A percentile compares a stretch with the other conserved stretches of the same genome.
Evolutionary conservation across 2,888 invertebrate species (phyloP).

Genomic region (Dryobota labecula): DNA sequence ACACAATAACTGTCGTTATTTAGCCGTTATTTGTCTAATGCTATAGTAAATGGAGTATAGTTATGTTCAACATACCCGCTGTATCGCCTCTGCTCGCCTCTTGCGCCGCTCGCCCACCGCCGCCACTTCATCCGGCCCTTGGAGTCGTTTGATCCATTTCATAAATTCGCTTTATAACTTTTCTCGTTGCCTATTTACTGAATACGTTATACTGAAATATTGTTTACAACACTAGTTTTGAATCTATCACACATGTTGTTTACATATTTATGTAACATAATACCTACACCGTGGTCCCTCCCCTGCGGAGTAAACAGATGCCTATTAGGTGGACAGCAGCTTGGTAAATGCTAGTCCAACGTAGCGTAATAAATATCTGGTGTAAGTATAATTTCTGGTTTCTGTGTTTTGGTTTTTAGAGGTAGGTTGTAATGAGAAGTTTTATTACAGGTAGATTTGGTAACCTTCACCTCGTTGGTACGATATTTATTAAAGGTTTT

Average conservation of each 20-base stretch:
- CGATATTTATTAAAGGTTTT: no score
- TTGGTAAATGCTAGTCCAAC: not conserved
- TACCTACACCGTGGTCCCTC: constrained; percentile 17
- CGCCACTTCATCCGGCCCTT: constrained; percentile 68
- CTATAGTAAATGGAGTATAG: no score
- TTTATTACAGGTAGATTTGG: not conserved
- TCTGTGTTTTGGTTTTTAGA: not conserved
- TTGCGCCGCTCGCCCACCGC: constrained; percentile 44
- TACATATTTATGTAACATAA: constrained; percentile 15
- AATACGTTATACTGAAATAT: constrained; percentile 74
- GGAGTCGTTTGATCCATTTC: constrained; percentile 81
- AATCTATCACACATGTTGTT: constrained; percentile 41
- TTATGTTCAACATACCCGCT: constrained; percentile 15
- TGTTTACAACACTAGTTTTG: constrained; percentile 67
- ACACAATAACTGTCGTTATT: no score
- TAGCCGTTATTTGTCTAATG: no score
- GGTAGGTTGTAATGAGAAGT: no score
- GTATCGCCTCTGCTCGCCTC: constrained; percentile 34
- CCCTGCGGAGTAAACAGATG: constrained; percentile 29
- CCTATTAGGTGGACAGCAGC: constrained; percentile 28
- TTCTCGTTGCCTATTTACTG: constrained; percentile 73
- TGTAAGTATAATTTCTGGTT: not conserved
- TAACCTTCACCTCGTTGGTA: not conserved
- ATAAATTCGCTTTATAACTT: constrained; percentile 83
- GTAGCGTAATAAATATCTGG: not conserved